Evolutionary conservation across 1,140 invertebrate genomes (phyloP).

Genomic region (Euura saliciscinereae): DNA sequence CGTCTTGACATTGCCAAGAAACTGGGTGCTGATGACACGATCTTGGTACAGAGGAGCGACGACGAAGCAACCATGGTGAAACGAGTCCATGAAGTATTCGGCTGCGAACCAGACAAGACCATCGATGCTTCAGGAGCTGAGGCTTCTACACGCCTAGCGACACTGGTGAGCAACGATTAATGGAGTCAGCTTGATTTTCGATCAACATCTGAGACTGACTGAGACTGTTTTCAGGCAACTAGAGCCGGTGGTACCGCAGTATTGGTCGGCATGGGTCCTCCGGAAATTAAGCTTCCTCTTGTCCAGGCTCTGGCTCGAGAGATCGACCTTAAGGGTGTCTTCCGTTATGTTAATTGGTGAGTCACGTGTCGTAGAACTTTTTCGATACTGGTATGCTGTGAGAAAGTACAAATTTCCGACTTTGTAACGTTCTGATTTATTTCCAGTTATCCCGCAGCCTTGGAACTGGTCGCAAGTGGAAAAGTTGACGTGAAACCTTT

Average conservation of each 20-base stretch:
- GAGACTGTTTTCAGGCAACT: slow-evolving; percentile 69
- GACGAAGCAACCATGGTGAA: slow-evolving; percentile 67
- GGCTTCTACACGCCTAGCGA: slow-evolving; percentile 75
- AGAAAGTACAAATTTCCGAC: neutral
- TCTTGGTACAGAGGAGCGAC: slow-evolving; percentile 67
- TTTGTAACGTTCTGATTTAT: slow-evolving; percentile 40
- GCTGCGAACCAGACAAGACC: slow-evolving; percentile 73
- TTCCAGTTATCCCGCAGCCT: slow-evolving; percentile 81
- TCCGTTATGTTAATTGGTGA: slow-evolving; percentile 91
- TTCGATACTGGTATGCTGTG: neutral
- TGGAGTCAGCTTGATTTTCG: neutral
- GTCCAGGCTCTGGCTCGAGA: slow-evolving; percentile 80
- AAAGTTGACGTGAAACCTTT: slow-evolving; percentile 86
- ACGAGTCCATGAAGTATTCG: slow-evolving; percentile 69
- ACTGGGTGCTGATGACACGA: slow-evolving; percentile 78
- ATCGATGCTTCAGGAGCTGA: slow-evolving; percentile 91
- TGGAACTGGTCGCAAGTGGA: slow-evolving; percentile 83
- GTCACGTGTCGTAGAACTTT: slow-evolving; percentile 34
- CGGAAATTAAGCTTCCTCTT: slow-evolving; percentile 82
- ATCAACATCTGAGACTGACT: neutral
- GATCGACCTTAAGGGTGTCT: slow-evolving; percentile 90
- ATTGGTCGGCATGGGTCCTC: slow-evolving; percentile 84
- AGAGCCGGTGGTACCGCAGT: slow-evolving; percentile 82
- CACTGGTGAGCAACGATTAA: slow-evolving; percentile 66
- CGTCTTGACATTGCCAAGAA: slow-evolving; percentile 81